phyloP scores from a whole-genome alignment of 92 coral and sea anemone genomes.

The Siderastrea siderea region DNA sequence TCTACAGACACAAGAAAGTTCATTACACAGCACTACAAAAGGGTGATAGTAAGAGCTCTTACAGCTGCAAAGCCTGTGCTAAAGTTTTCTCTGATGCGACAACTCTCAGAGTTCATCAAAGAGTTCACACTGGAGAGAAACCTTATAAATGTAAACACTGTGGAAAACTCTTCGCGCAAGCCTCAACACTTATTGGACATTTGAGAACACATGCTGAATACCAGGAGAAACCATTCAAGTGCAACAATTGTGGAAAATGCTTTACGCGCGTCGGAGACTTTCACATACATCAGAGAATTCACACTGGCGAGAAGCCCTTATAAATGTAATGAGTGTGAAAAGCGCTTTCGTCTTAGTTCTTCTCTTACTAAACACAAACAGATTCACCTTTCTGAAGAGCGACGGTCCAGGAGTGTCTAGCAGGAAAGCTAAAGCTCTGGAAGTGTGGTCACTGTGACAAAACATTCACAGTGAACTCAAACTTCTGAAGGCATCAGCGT shows the following conservation, averaged over 20 bases:
- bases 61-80: not conserved
- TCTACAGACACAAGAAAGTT: slow-evolving; percentile 6
- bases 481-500: slow-evolving; percentile 14
- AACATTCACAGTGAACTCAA: not conserved
- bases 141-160: slow-evolving; percentile 19
- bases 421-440: not conserved
- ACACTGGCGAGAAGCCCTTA: slow-evolving; percentile 30
- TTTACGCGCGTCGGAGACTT: slow-evolving; percentile 29
- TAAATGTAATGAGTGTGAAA: slow-evolving; percentile 18
- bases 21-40: too few relatives aligned
- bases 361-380: slow-evolving; percentile 16
- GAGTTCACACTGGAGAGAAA: slow-evolving; percentile 28
- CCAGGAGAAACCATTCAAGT: not conserved
- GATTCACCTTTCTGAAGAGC: not conserved
- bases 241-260: slow-evolving; percentile 15
- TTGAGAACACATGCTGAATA: not conserved
- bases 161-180: slow-evolving; percentile 2
- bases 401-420: not conserved
- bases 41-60: not conserved
- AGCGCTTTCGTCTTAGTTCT: slow-evolving; percentile 22
- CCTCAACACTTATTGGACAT: slow-evolving; percentile 9
- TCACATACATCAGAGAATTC: slow-evolving; percentile 23
- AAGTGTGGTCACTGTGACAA: slow-evolving; percentile 9
- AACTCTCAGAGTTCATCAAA: not conserved
- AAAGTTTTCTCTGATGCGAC: not conserved